Evolutionary conservation across 2,797 vertebrate species (phyloP).

Genomic region (Synaphobranchus kaupii): DNA sequence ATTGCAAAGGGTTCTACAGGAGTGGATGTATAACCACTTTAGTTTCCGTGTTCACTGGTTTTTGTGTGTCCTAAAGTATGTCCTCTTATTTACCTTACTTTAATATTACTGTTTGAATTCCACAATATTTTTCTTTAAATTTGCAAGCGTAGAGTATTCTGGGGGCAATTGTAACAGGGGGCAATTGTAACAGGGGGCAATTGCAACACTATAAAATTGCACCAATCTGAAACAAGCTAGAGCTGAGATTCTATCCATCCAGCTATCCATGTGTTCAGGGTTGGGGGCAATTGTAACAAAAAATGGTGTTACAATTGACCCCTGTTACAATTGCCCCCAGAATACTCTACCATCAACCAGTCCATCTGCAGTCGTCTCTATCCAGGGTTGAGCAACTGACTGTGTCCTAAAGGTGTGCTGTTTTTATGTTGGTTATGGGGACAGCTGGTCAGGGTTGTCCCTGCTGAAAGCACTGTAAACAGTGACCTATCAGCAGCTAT

Average conservation of each 20-base stretch:
- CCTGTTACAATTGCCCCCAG: too few species aligned
- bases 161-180: too few species aligned
- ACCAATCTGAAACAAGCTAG: too few species aligned
- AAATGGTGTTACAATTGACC: too few species aligned
- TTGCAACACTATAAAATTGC: too few species aligned
- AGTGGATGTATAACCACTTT: neutral
- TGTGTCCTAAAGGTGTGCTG: conserved; percentile 15
- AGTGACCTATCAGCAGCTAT: conserved; percentile 17
- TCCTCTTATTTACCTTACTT: neutral
- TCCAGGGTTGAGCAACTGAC: conserved; percentile 13
- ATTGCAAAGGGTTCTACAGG: conserved; percentile 25
- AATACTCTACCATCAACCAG: neutral
- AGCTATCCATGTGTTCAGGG: too few species aligned
- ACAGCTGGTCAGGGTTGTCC: conserved; percentile 30
- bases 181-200: too few species aligned
- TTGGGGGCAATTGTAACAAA: too few species aligned
- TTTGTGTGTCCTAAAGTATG: neutral
- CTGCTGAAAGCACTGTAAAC: conserved; percentile 30
- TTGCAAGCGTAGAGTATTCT: too few species aligned
- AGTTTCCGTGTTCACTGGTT: neutral
- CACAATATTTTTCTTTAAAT: too few species aligned
- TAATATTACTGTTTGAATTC: conserved; percentile 10
- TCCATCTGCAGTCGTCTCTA: neutral
- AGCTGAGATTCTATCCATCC: too few species aligned
- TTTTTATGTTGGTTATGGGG: conserved; percentile 21